Evolutionary conservation across 1,140 invertebrate genomes (phyloP).

Genomic region (Campoletis sonorensis): DNA sequence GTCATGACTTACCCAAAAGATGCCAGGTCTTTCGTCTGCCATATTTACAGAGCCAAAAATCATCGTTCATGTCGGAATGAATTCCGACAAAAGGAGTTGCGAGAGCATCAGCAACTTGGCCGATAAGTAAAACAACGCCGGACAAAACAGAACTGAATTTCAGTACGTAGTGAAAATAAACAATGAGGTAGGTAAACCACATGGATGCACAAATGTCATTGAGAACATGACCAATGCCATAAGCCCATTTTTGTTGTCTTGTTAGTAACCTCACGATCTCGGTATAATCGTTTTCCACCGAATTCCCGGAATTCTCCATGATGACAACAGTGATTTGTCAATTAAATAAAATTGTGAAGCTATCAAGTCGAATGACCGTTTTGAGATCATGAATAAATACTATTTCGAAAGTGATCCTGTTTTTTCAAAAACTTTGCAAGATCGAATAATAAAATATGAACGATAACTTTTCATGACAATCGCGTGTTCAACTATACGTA

Average conservation of each 20-base stretch:
- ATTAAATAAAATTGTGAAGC: constrained; percentile 14
- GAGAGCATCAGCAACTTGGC: constrained; percentile 93
- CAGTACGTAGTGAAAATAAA: constrained; percentile 92
- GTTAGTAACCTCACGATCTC: constrained; percentile 62
- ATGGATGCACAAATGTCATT: constrained; percentile 97
- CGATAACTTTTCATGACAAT: no score
- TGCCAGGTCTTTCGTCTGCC: constrained; percentile 95
- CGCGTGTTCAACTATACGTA: no score
- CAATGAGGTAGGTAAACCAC: constrained; percentile 98
- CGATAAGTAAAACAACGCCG: constrained; percentile 88
- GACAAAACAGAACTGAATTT: constrained; percentile 85
- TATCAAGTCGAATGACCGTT: no score
- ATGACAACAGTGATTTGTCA: constrained; percentile 18
- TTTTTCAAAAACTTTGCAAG: no score
- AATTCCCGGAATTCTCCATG: constrained; percentile 55
- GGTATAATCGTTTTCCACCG: constrained; percentile 61
- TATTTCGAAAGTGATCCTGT: no score
- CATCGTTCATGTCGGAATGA: constrained; percentile 86
- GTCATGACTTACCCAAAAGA: constrained; percentile 83
- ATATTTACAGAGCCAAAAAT: constrained; percentile 83
- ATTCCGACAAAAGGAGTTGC: constrained; percentile 93
- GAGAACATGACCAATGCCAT: constrained; percentile 84
- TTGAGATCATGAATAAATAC: no score
- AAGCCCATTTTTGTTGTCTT: constrained; percentile 63
- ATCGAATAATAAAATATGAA: no score